phyloP scores from a whole-genome alignment of 2,888 invertebrate genomes.

The Meandrusa payeni region DNA sequence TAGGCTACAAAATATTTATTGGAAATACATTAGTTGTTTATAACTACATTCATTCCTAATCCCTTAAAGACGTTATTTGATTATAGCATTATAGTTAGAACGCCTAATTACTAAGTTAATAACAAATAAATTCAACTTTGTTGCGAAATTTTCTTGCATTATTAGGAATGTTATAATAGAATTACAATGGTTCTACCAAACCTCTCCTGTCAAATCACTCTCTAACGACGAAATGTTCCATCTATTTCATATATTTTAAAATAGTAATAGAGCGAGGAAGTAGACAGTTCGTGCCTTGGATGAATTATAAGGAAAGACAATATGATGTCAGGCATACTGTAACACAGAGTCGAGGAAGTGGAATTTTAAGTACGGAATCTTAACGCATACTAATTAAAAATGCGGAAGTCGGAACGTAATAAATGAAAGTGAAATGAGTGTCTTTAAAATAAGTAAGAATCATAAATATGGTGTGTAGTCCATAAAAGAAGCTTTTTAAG shows the following conservation, averaged over 20 bases:
- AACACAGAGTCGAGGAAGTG: constrained; percentile 16
- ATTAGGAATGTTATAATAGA: too few relatives aligned
- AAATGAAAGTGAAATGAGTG: constrained; percentile 1
- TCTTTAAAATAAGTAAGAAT: neutral
- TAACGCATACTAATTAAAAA: constrained; percentile 20
- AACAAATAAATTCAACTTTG: too few relatives aligned
- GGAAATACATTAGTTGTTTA: too few relatives aligned
- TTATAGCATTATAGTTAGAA: too few relatives aligned
- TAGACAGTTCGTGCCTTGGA: constrained; percentile 8
- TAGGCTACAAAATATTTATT: too few relatives aligned
- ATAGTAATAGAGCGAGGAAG: constrained; percentile 8
- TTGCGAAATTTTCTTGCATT: neutral
- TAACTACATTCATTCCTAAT: too few relatives aligned
- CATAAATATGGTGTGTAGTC: constrained; percentile 26
- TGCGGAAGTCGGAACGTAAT: constrained; percentile 11
- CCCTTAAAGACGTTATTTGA: too few relatives aligned
- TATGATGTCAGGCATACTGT: constrained; percentile 12
- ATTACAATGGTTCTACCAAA: too few relatives aligned
- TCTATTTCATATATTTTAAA: neutral
- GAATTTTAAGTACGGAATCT: constrained; percentile 18
- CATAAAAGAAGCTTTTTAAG: too few relatives aligned
- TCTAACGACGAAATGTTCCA: neutral
- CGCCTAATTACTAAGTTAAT: too few relatives aligned
- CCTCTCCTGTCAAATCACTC: too few relatives aligned
- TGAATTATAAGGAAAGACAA: constrained; percentile 12